Evolutionary conservation across 2,113 vertebrate genomes (phyloP).

Genomic region (Pluvianellus socialis): DNA sequence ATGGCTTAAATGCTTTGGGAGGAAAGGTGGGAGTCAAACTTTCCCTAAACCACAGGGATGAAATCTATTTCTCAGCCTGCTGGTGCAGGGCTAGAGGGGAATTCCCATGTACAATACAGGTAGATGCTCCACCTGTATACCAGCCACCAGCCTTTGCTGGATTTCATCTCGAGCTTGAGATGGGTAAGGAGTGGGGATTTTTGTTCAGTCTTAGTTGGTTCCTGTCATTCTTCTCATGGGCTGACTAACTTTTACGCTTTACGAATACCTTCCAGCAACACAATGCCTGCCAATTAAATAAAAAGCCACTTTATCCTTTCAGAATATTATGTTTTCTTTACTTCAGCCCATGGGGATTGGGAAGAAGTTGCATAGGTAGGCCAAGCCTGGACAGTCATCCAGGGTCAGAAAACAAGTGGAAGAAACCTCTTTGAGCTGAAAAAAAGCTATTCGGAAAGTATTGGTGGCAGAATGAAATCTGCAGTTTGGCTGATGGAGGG

Average conservation of each 20-base stretch:
- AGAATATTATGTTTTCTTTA: not conserved
- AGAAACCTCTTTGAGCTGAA: not conserved
- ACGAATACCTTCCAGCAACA: not conserved
- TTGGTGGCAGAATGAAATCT: not conserved
- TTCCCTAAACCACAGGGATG: not conserved
- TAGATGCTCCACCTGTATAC: not conserved
- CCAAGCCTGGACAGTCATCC: not conserved
- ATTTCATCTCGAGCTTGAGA: not conserved
- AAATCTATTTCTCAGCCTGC: not conserved
- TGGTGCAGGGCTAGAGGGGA: not conserved
- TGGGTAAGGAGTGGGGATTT: not conserved
- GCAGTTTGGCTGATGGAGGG: not conserved
- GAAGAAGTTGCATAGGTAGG: not conserved
- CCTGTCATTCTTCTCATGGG: not conserved
- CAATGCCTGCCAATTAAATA: not conserved
- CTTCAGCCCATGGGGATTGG: not conserved
- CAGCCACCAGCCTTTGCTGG: not conserved
- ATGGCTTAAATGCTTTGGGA: not conserved
- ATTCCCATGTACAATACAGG: not conserved
- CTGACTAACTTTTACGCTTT: not conserved
- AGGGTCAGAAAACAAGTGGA: not conserved
- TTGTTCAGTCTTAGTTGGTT: not conserved
- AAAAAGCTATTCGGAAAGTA: not conserved
- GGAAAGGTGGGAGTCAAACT: not conserved
- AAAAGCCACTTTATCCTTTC: not conserved